Evolutionary conservation across 2,888 invertebrate species (phyloP), one percentile per base, ranked within the genome.

Genomic region (Liposcelis brunnea): DNA sequence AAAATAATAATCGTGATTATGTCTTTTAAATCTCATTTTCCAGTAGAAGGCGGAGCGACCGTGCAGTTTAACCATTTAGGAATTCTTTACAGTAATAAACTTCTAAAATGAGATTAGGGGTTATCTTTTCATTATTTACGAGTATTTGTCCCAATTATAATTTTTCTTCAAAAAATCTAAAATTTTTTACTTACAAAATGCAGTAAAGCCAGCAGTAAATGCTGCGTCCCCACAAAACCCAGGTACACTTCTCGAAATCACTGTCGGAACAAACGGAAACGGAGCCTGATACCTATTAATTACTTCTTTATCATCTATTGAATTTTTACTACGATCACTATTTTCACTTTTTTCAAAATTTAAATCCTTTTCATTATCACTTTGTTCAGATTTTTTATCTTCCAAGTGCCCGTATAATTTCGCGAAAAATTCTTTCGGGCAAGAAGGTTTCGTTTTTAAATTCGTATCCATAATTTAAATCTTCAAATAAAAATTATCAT

Each of bases 331-430:
- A 16, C 7, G 16, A 32, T 40, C 42, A 33, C 31, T 35, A 35
- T 14, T 35, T 35, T 35, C 15, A 14, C 14, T 16, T 15, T 15
- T 16, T 35, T 14, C 7, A 35, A 5, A 35, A 15, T 35, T 35
- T 26, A 26, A 26, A 26, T 48, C 12, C 46, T 47, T 46, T 50
- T 55, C 50, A 52, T 56, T 53, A 43, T 53, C 56, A 42, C 11
- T 26, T n/a, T n/a, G 12, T 18, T 15, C 31, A 15, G 31, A 19
- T 18, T 34, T 36, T 11, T 43, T 33, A 14, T 46, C 31, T 52
- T 83, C 82, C n/a, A 82, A 66, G 55, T 83, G 77, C 1, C 83
- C 85, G 56, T 85, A 85, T 34, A 85, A 67, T 46, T 81, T 69
- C 43, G 81, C 80, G 58, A 85, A 85, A 61, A 85, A 85, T 55